Percentiles rank a stretch among this genome's conserved stretches.
phyloP scores from a whole-genome alignment of 2,797 vertebrate species.

The Argya squamiceps region DNA sequence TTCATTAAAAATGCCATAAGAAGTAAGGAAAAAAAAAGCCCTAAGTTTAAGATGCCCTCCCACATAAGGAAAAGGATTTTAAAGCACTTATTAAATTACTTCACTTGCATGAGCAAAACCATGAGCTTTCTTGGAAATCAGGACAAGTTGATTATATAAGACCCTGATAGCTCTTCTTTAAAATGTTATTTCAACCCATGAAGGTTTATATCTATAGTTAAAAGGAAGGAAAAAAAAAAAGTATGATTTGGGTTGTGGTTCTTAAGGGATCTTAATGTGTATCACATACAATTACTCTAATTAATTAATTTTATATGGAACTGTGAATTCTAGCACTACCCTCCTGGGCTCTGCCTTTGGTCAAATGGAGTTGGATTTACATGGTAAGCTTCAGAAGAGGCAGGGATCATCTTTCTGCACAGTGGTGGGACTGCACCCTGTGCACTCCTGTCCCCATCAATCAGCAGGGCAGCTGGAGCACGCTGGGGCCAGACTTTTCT shows the following conservation, averaged over 20 bases:
- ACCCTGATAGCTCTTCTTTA: constrained; percentile 1
- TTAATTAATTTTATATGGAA: not conserved
- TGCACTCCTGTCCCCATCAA: rapidly evolving
- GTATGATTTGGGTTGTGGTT: not conserved
- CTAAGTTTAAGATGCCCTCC: constrained; percentile 69
- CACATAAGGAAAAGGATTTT: constrained; percentile 72
- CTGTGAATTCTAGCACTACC: not conserved
- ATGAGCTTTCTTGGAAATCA: constrained; percentile 75
- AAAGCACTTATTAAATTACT: constrained; percentile 75
- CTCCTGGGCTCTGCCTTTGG: not conserved
- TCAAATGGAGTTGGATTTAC: not conserved
- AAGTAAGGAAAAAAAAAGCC: constrained; percentile 13
- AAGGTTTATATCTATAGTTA: constrained; percentile 19
- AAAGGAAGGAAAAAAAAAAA: not conserved
- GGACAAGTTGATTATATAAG: constrained; percentile 72
- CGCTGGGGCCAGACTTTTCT: not conserved
- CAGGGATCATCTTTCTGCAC: not conserved
- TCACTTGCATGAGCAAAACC: constrained; percentile 73
- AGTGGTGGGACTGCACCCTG: not conserved
- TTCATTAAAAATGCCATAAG: constrained; percentile 72
- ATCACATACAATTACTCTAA: not conserved
- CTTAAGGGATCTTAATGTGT: not conserved
- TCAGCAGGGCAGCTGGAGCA: not conserved
- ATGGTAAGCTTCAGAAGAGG: rapidly evolving
- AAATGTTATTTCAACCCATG: constrained; percentile 46